Percentiles rank a stretch among this genome's conserved stretches.
These are phyloP conservation scores for Tetrapedia diversipes DNA, from an alignment of 2,888 invertebrate species.

Conservation along the genomic window DNA sequence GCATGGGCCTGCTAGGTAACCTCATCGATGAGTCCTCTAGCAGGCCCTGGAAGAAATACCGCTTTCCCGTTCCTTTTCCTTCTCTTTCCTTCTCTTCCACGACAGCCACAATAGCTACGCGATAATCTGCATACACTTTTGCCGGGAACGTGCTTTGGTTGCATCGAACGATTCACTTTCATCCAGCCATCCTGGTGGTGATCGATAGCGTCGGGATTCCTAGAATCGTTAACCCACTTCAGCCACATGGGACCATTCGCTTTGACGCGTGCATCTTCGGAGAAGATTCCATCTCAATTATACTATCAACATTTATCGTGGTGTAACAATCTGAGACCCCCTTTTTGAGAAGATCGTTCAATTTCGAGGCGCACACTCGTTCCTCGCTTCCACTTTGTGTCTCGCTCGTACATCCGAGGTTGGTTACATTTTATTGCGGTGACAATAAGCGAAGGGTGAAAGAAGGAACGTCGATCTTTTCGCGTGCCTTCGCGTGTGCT, in stretches of 20 bases:
- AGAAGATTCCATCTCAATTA: neutral
- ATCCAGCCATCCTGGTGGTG: conserved; percentile 9
- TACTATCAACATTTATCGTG: neutral
- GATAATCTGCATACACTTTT: neutral
- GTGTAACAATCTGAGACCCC: no score
- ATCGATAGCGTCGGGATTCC: conserved; percentile 30
- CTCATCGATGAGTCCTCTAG: no score
- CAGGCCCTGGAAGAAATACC: no score
- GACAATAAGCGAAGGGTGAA: no score
- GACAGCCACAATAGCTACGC: conserved; percentile 21
- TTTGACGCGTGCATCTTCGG: neutral
- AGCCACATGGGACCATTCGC: neutral
- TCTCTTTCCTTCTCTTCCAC: no score
- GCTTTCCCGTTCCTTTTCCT: no score
- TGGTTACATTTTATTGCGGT: no score
- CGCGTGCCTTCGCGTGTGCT: no score
- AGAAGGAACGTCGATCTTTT: no score
- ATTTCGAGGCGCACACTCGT: neutral
- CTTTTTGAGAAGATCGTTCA: neutral
- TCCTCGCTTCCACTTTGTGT: neutral
- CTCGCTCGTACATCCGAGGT: no score
- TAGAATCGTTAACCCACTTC: conserved; percentile 20
- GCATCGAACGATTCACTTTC: conserved; percentile 32
- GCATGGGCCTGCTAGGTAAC: no score
- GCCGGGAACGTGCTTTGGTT: conserved; percentile 14